phyloP scores from a whole-genome alignment of 2,888 invertebrate genomes.

The Parascotia fuliginaria region DNA sequence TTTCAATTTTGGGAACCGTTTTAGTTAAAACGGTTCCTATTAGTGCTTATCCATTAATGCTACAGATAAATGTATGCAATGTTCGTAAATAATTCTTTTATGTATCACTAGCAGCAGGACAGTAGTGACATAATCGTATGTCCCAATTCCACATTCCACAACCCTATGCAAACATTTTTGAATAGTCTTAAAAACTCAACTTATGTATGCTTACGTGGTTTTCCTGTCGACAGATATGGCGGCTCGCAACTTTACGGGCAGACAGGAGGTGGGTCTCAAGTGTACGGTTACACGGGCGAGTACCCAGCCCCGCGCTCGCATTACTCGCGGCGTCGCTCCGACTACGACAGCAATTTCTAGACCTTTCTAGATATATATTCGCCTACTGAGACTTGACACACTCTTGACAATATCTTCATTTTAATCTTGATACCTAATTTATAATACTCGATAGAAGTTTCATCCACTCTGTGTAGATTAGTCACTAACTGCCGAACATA shows the following conservation, averaged over 20 bases:
- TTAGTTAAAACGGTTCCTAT: no score
- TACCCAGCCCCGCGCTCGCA: constrained; percentile 75
- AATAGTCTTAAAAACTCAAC: not conserved
- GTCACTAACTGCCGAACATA: constrained; percentile 58
- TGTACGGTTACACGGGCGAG: constrained; percentile 82
- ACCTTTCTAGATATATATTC: constrained; percentile 49
- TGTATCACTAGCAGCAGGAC: no score
- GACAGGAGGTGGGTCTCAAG: constrained; percentile 87
- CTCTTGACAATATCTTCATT: constrained; percentile 80
- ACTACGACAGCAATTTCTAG: constrained; percentile 93
- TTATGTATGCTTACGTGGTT: constrained; percentile 14
- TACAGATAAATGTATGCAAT: no score
- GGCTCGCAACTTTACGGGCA: constrained; percentile 89
- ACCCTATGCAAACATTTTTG: not conserved
- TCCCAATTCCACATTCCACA: no score
- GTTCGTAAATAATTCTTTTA: no score
- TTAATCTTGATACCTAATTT: constrained; percentile 64
- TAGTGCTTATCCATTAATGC: no score
- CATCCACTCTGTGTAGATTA: constrained; percentile 56
- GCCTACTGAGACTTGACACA: constrained; percentile 56
- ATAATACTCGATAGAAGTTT: constrained; percentile 54
- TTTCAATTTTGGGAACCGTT: no score
- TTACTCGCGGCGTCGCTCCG: constrained; percentile 88
- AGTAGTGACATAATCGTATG: no score
- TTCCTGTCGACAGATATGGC: constrained; percentile 61